Percentiles rank a stretch among this genome's conserved stretches.
These are phyloP conservation scores for Eucera pruinosa DNA, from an alignment of 2,888 invertebrate species.

Conservation along the genomic window DNA sequence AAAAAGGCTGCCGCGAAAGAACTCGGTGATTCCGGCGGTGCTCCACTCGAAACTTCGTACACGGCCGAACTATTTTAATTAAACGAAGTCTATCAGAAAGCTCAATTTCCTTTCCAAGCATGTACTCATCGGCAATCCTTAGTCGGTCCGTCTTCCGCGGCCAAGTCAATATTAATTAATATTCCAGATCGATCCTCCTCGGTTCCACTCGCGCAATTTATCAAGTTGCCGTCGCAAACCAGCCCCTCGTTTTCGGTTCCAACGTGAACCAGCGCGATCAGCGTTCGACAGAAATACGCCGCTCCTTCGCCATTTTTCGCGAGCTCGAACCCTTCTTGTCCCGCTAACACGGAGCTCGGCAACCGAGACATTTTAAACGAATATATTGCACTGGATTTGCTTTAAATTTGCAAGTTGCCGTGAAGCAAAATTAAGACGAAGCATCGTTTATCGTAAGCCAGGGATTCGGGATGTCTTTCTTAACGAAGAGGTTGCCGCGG, in stretches of 20 bases:
- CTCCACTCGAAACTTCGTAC: not conserved
- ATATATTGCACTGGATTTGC: no score
- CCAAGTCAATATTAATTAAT: conserved; percentile 38
- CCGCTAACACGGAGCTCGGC: no score
- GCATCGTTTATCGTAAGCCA: no score
- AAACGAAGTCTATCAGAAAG: conserved; percentile 13
- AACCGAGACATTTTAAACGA: no score
- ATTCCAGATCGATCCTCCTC: conserved; percentile 7
- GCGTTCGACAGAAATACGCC: no score
- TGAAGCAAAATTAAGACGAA: no score
- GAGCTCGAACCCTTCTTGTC: not conserved
- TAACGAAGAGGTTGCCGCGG: no score
- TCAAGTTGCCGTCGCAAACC: not conserved
- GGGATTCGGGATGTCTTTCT: no score
- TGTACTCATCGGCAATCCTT: conserved; percentile 1
- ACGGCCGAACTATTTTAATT: conserved; percentile 34
- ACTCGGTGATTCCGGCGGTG: not conserved
- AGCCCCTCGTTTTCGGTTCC: not conserved
- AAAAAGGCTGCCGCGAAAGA: not conserved
- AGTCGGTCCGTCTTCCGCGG: not conserved
- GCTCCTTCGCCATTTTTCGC: no score
- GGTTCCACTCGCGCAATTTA: not conserved
- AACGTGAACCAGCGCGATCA: not conserved
- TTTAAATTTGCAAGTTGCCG: no score
- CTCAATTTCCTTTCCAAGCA: not conserved